Evolutionary conservation across 1,140 invertebrate genomes (phyloP).

Genomic region (Orchesella cincta): DNA sequence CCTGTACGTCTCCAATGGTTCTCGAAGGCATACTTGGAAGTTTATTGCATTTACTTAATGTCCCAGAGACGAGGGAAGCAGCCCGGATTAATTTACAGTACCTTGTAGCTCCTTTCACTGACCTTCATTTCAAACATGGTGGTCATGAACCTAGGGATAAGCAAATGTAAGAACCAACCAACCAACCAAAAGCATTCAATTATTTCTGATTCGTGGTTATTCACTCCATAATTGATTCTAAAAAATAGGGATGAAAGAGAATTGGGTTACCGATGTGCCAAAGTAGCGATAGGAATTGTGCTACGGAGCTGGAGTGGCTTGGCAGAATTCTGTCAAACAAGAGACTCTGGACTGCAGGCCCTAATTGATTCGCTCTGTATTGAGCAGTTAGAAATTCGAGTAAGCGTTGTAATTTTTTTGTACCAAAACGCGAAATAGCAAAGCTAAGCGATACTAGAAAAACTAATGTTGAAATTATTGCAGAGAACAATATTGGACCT

Average conservation of each 20-base stretch:
- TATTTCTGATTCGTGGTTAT: constrained; percentile 42
- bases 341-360: constrained; percentile 66
- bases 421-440: background rate
- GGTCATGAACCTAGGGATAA: constrained; percentile 58
- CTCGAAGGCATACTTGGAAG: constrained; percentile 81
- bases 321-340: constrained; percentile 71
- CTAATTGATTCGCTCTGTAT: constrained; percentile 84
- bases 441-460: background rate
- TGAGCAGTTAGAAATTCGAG: constrained; percentile 82
- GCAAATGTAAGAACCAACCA: constrained; percentile 47
- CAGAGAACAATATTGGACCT: constrained; percentile 88
- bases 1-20: constrained; percentile 73
- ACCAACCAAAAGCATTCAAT: background rate
- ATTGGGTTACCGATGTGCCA: constrained; percentile 76
- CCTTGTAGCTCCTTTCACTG: constrained; percentile 87
- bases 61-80: constrained; percentile 73
- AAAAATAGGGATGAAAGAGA: constrained; percentile 73
- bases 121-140: constrained; percentile 74
- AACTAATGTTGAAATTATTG: constrained; percentile 41
- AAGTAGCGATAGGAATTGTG: constrained; percentile 78
- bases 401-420: constrained; percentile 58
- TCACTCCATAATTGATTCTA: background rate
- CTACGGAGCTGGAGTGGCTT: constrained; percentile 87
- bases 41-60: constrained; percentile 82
- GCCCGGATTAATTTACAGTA: constrained; percentile 76